phyloP scores from a whole-genome alignment of 1,140 invertebrate genomes.

The Coelopa frigida region DNA sequence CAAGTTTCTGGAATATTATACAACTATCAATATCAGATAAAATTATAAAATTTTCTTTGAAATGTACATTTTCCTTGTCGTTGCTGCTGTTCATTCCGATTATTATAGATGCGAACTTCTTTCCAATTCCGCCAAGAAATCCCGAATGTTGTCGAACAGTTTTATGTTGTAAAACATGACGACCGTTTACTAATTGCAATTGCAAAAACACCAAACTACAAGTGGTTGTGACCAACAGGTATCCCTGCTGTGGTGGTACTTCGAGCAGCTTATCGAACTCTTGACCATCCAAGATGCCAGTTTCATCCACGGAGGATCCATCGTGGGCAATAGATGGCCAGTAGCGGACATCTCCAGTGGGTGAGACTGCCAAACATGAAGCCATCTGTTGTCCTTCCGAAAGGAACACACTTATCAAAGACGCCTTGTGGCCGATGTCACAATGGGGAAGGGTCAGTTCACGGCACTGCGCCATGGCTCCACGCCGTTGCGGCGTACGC shows the following conservation, averaged over 20 bases:
- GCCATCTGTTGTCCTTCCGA: constrained; percentile 64
- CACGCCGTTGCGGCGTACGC: constrained; percentile 41
- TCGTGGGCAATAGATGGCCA: constrained; percentile 88
- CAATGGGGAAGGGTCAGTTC: constrained; percentile 84
- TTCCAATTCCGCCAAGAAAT: constrained; percentile 80
- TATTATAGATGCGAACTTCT: constrained; percentile 76
- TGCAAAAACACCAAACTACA: constrained; percentile 78
- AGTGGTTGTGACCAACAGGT: constrained; percentile 83
- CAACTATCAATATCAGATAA: not conserved
- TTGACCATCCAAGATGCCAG: constrained; percentile 73
- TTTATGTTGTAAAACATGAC: constrained; percentile 61
- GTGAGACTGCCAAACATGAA: constrained; percentile 85
- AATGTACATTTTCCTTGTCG: constrained; percentile 66
- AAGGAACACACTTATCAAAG: constrained; percentile 74
- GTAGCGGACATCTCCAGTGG: constrained; percentile 84
- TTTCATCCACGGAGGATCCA: constrained; percentile 74
- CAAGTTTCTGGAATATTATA: constrained; percentile 22
- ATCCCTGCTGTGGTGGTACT: constrained; percentile 63
- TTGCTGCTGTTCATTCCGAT: constrained; percentile 71
- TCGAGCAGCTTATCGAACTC: constrained; percentile 73
- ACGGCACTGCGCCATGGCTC: constrained; percentile 54
- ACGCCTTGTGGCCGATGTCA: constrained; percentile 85
- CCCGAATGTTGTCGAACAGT: constrained; percentile 71
- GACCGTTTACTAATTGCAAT: constrained; percentile 52
- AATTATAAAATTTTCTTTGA: not conserved